Conservation (phyloP, 2,888 invertebrate species). For the Onthophagus sagittarius region DNA sequence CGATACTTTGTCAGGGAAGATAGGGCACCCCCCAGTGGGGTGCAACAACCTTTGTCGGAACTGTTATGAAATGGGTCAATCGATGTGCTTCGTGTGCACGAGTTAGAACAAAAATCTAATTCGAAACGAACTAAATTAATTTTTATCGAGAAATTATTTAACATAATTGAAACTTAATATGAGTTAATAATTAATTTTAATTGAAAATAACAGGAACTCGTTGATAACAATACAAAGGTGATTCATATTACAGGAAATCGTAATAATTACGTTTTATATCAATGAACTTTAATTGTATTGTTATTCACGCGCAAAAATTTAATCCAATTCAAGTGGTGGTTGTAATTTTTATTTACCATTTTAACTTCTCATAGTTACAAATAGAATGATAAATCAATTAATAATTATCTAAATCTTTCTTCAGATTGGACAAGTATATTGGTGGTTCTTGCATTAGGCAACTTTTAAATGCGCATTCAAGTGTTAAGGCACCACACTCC, state of each 20-base stretch:
- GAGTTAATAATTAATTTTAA: not conserved
- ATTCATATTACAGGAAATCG: not conserved
- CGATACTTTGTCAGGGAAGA: not conserved
- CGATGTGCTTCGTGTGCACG: conserved; percentile 13
- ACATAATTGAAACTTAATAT: too few species aligned
- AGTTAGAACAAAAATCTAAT: not conserved
- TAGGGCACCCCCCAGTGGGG: conserved; percentile 5
- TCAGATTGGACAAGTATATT: not conserved
- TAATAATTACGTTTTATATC: not conserved
- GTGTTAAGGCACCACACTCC: not conserved
- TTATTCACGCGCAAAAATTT: not conserved
- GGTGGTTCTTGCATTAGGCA: not conserved
- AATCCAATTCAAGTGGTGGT: not conserved
- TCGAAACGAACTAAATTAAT: not conserved
- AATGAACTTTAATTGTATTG: not conserved
- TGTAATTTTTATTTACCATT: not conserved
- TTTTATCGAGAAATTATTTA: not conserved
- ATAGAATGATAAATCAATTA: not conserved
- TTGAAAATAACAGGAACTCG: not conserved
- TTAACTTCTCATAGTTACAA: not conserved
- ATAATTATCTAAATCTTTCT: not conserved
- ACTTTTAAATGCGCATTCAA: not conserved
- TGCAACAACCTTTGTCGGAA: conserved; percentile 18
- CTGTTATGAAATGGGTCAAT: conserved; percentile 21
- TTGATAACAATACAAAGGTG: not conserved